Evolutionary conservation across 1,140 invertebrate genomes (phyloP), one percentile per base, ranked within the genome.

Genomic region (Calephelis nemesis): DNA sequence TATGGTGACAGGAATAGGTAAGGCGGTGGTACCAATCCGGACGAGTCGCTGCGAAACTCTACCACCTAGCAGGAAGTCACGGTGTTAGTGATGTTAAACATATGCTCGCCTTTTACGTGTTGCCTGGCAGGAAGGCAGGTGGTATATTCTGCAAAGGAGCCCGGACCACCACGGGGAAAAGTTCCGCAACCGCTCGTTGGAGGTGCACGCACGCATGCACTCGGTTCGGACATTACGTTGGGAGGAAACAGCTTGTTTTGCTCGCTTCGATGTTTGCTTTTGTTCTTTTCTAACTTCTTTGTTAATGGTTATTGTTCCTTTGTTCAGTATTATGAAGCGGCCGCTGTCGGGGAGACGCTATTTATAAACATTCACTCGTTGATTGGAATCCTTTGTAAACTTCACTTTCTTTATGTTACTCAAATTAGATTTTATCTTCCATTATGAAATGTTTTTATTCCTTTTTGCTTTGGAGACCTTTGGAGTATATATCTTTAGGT

Each of bases 281-380:
- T 87, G 85, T 88, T 87, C 81, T 82, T 90, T 84, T 83, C 82
- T 86, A 86, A 86, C 83, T 83, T 86, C 83, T 86, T 87, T 88
- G 82, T 85, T 82, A 74, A 74, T 78, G 75, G 73, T 85, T 84
- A 82, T 82, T 84, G 82, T 87, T 83, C 82, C 81, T 86, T 88
- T 87, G 85, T 87, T 87, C 81, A 65, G 74, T 75, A 73, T 75
- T 79, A 84, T 82, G 81, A 78, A 83, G 74, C 75, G 72, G 73
- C 75, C 80, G 76, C 75, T 63, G 67, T 74, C 71, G 74, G 77
- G 74, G 73, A 78, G 75, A 72, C 73, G 65, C 72, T 83, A 85
- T 88, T 87, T 88, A 85, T 83, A 87, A 88, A 86, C 79, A 85
- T 80, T 81, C 73, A 70, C 68, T 76, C 71, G 77, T 80, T 76